Percentiles rank a stretch among this genome's conserved stretches.
phyloP scores from a whole-genome alignment of 2,888 invertebrate species.

The Luperina nickerlii region DNA sequence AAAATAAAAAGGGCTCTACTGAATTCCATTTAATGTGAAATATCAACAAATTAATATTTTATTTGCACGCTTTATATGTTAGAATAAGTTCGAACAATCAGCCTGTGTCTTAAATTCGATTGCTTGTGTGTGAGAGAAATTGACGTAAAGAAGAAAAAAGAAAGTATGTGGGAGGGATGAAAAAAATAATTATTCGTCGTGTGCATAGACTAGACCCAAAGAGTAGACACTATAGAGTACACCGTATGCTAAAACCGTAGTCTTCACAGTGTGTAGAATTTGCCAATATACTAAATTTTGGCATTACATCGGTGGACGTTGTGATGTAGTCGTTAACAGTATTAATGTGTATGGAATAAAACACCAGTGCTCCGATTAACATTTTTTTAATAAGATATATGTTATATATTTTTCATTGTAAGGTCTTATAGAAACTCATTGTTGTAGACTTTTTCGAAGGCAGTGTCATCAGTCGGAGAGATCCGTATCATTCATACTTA shows the following conservation, averaged over 20 bases:
- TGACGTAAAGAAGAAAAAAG: constrained; percentile 38
- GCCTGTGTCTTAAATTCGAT: constrained; percentile 39
- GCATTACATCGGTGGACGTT: constrained; percentile 8
- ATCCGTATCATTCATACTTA: constrained; percentile 30
- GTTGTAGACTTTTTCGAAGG: background rate
- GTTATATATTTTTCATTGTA: constrained; percentile 8
- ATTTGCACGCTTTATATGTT: constrained; percentile 57
- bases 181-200: constrained; percentile 11
- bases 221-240: constrained; percentile 3
- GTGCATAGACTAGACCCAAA: constrained; percentile 13
- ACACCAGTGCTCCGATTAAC: constrained; percentile 35
- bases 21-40: constrained; percentile 50
- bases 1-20: constrained; percentile 26
- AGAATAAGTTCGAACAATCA: constrained; percentile 43
- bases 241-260: background rate
- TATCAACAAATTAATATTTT: constrained; percentile 35
- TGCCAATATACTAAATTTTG: constrained; percentile 24
- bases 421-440: constrained; percentile 26
- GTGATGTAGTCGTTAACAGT: constrained; percentile 45
- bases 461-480: constrained; percentile 10
- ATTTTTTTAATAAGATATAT: constrained; percentile 20
- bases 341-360: constrained; percentile 51
- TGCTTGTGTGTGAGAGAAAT: constrained; percentile 65
- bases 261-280: constrained; percentile 2
- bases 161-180: constrained; percentile 14